phyloP scores from a whole-genome alignment of 2,888 invertebrate genomes.

The Diplazon laetatorius region DNA sequence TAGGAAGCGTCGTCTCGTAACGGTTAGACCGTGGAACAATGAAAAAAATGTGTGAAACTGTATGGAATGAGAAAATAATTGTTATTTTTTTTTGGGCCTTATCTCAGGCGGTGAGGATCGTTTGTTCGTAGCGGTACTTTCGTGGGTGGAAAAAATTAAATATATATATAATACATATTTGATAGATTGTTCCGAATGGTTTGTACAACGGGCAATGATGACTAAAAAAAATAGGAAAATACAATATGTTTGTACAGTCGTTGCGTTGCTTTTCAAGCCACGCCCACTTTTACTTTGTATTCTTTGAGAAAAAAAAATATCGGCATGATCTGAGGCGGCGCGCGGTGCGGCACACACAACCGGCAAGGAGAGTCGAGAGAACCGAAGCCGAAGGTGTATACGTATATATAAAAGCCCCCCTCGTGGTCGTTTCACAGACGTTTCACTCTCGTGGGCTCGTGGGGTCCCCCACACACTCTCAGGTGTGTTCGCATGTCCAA shows the following conservation, averaged over 20 bases:
- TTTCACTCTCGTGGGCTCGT: constrained; percentile 69
- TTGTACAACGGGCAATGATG: constrained; percentile 19
- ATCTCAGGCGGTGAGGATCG: constrained; percentile 9
- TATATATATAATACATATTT: too few relatives aligned
- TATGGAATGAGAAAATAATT: too few relatives aligned
- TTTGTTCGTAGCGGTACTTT: too few relatives aligned
- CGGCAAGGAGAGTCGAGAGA: constrained; percentile 28
- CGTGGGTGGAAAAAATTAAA: too few relatives aligned
- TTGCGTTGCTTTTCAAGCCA: constrained; percentile 67
- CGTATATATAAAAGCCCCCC: too few relatives aligned
- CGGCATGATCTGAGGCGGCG: constrained; percentile 69
- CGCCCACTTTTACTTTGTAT: constrained; percentile 78
- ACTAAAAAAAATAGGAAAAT: constrained; percentile 45
- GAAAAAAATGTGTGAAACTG: too few relatives aligned
- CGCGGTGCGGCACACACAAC: constrained; percentile 11
- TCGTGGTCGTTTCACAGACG: constrained; percentile 72
- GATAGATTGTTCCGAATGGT: background rate
- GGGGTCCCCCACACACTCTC: constrained; percentile 58
- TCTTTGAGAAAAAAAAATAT: constrained; percentile 77
- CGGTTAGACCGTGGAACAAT: background rate
- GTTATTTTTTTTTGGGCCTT: constrained; percentile 11
- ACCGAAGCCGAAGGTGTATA: constrained; percentile 18
- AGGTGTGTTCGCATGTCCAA: too few relatives aligned
- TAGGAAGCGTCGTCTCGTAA: constrained; percentile 4
- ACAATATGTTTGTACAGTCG: constrained; percentile 68